Base-by-base conservation (phyloP, 2,888 invertebrate genomes). In the Chaetogeoica ovagalla region DNA sequence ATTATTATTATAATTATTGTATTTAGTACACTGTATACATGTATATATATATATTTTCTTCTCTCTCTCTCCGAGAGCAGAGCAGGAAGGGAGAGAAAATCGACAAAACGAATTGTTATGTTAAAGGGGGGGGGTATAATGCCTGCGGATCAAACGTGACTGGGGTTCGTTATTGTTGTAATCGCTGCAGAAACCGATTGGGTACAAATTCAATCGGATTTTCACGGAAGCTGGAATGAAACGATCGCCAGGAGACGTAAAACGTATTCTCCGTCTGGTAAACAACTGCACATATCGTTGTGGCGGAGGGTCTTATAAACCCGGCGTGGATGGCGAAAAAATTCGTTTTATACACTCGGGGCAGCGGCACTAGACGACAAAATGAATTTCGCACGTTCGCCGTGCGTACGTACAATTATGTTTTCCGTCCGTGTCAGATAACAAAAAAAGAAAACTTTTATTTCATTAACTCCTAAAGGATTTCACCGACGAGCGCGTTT, bases 121-220 rank as follows among this genome's bases (percentile, higher is more conserved):
- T 55, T 9, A 30, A 4, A 30, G 4, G 30, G 4, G 30, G 30
- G 30, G 30, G 39, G 71, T 63, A 70, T 79, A 63, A 79, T 79
- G 79, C 63, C 21, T 23, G 62, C 43, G 69, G 70, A 71, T 71
- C 70, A 79, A 57, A 79, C 79, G 79, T 79, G 79, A 79, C 79
- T 17, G 52, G 79, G 57, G 39, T 79, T 79, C 79, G 39, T 79
- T 71, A 79, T 62, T 55, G 62, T 19, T n/a, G 63, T 71, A 79
- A 79, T 79, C 79, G 63, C 65, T n/a, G 65, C 2, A 43, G 30
- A 79, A 71, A 65, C 71, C 65, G 62, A 79, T 71, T 71, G 79
- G 30, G 63, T 57, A 71, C 55, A 57, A 71, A 77, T 79, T 79
- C 70, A 79, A 79, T 71, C 63, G 71, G 79, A 71, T 62, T 77